Conservation (phyloP, 2,888 invertebrate genomes). For the Rhogogaster chlorosoma region DNA sequence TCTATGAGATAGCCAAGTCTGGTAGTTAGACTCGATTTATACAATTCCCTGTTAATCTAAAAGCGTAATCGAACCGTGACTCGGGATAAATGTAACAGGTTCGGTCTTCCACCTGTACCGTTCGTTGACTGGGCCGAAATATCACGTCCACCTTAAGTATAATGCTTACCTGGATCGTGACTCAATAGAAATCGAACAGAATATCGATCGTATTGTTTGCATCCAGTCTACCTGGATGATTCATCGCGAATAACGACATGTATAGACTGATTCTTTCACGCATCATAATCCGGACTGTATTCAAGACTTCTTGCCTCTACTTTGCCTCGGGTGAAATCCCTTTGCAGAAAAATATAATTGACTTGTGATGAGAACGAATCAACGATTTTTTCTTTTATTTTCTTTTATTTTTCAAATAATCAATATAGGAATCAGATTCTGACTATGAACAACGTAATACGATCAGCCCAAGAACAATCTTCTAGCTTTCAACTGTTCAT, state of each 20-base stretch:
- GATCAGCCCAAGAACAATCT: background rate
- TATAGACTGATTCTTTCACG: background rate
- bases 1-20: background rate
- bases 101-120: slow-evolving; percentile 29
- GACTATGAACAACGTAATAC: background rate
- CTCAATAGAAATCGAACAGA: slow-evolving; percentile 19
- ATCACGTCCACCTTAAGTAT: slow-evolving; percentile 26
- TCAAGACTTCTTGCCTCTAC: background rate
- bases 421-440: background rate
- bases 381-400: too few relatives aligned
- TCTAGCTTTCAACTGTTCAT: background rate
- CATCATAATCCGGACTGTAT: background rate
- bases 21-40: slow-evolving; percentile 21
- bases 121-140: slow-evolving; percentile 32
- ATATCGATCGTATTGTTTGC: slow-evolving; percentile 8
- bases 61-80: slow-evolving; percentile 32
- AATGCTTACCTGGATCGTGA: slow-evolving; percentile 27
- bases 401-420: background rate
- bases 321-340: background rate
- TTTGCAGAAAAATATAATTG: background rate
- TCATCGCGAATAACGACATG: slow-evolving; percentile 16
- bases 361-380: background rate
- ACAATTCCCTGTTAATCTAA: slow-evolving; percentile 6
- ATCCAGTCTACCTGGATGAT: background rate
- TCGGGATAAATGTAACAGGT: slow-evolving; percentile 34